Conservation (phyloP, 2,888 invertebrate genomes). For the Chaitophorus viminalis region DNA sequence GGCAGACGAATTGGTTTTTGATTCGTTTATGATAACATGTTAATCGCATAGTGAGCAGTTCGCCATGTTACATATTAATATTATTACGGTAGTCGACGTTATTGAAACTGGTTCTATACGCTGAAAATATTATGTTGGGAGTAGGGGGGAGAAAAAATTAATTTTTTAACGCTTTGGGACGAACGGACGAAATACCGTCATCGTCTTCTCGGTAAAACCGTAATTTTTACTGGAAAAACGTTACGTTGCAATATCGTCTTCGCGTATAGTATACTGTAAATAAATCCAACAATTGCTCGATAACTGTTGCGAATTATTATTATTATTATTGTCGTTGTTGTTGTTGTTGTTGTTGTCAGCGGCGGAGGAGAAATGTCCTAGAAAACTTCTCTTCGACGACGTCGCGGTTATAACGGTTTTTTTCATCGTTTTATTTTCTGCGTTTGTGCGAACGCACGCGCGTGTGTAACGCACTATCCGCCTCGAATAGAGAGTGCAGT, state of each 20-base stretch:
- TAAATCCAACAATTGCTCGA: not conserved
- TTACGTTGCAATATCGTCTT: not conserved
- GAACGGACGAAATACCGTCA: not conserved
- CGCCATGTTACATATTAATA: not conserved
- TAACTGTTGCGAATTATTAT: conserved; percentile 41
- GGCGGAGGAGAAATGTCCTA: conserved; percentile 44
- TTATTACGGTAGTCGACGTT: conserved; percentile 34
- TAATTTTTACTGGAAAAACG: not conserved
- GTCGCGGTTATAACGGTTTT: conserved; percentile 50
- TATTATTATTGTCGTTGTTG: too few relatives aligned
- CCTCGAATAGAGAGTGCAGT: conserved; percentile 39
- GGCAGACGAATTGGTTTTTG: not conserved
- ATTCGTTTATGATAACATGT: not conserved
- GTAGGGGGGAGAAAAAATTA: not conserved
- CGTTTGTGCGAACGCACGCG: not conserved
- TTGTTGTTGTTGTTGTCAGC: not conserved
- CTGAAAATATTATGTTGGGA: not conserved
- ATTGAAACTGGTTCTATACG: not conserved
- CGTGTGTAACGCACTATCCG: not conserved
- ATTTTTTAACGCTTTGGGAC: not conserved
- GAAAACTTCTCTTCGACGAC: conserved; percentile 45
- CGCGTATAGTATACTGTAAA: not conserved
- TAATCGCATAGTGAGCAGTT: not conserved
- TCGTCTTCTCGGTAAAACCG: not conserved
- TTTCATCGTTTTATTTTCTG: conserved; percentile 11